Evolutionary conservation across 1,140 invertebrate species (phyloP).

Genomic region (Drosophila ananassae): DNA sequence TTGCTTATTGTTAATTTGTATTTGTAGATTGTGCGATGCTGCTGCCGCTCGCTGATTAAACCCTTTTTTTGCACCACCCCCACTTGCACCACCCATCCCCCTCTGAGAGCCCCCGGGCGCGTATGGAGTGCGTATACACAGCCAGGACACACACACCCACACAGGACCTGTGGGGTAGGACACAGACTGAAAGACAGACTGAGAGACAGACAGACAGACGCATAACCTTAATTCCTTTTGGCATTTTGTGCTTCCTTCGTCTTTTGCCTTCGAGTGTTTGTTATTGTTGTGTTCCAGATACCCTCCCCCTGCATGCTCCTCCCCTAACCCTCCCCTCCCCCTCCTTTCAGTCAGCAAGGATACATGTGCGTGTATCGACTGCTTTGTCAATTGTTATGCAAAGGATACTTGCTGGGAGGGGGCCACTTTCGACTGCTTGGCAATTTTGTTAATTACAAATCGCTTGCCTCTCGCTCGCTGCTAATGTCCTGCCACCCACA

Average conservation of each 20-base stretch:
- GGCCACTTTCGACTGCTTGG: conserved; percentile 56
- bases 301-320: background rate
- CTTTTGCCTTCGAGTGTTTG: conserved; percentile 78
- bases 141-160: background rate
- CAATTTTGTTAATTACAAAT: conserved; percentile 84
- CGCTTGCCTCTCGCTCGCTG: conserved; percentile 73
- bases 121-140: conserved; percentile 36
- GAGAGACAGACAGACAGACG: conserved; percentile 13
- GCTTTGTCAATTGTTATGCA: conserved; percentile 75
- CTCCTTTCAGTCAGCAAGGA: background rate
- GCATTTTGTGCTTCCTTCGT: conserved; percentile 73
- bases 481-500: conserved; percentile 50
- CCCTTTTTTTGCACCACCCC: conserved; percentile 67
- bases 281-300: conserved; percentile 58
- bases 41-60: conserved; percentile 73
- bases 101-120: conserved; percentile 22
- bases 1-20: conserved; percentile 83
- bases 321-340: too few species aligned
- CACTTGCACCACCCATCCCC: background rate
- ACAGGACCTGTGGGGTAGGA: conserved; percentile 3
- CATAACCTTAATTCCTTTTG: conserved; percentile 74
- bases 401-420: conserved; percentile 24
- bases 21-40: conserved; percentile 68
- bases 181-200: background rate
- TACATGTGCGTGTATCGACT: conserved; percentile 54